Percentiles rank a stretch among this genome's conserved stretches.
phyloP scores from a whole-genome alignment of 2,888 invertebrate genomes.

The Ceraclea dissimilis region DNA sequence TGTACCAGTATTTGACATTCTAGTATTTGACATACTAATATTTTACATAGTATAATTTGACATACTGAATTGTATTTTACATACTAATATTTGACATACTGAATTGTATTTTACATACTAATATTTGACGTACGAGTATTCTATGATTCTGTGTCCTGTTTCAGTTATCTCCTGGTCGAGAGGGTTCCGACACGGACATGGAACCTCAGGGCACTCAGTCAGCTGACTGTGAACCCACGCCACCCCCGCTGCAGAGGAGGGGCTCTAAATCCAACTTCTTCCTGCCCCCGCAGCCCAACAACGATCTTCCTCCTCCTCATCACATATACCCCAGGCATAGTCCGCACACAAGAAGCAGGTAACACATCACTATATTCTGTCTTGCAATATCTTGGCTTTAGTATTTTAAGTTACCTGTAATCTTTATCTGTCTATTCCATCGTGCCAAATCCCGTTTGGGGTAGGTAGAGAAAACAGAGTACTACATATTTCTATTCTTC shows the following conservation, averaged over 20 bases:
- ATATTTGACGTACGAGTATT: no score
- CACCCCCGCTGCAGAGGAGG: slow-evolving; percentile 71
- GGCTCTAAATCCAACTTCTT: slow-evolving; percentile 85
- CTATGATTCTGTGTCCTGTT: no score
- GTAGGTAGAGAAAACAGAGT: no score
- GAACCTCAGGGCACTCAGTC: slow-evolving; percentile 87
- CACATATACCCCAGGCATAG: slow-evolving; percentile 66
- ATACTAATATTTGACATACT: no score
- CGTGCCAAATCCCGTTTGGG: no score
- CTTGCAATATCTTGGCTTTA: neutral
- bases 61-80: no score
- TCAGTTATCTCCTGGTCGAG: slow-evolving; percentile 77
- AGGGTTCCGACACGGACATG: slow-evolving; percentile 75
- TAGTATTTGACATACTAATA: no score
- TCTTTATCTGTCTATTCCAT: no score
- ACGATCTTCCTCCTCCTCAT: slow-evolving; percentile 42
- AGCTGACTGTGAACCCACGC: slow-evolving; percentile 89
- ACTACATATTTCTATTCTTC: no score
- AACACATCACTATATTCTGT: slow-evolving; percentile 20
- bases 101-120: no score
- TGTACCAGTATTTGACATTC: no score
- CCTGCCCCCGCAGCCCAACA: slow-evolving; percentile 48
- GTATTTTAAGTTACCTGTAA: neutral
- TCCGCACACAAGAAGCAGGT: slow-evolving; percentile 72
- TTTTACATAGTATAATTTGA: no score